phyloP scores from a whole-genome alignment of 2,113 vertebrate species.

The Centropus bengalensis region DNA sequence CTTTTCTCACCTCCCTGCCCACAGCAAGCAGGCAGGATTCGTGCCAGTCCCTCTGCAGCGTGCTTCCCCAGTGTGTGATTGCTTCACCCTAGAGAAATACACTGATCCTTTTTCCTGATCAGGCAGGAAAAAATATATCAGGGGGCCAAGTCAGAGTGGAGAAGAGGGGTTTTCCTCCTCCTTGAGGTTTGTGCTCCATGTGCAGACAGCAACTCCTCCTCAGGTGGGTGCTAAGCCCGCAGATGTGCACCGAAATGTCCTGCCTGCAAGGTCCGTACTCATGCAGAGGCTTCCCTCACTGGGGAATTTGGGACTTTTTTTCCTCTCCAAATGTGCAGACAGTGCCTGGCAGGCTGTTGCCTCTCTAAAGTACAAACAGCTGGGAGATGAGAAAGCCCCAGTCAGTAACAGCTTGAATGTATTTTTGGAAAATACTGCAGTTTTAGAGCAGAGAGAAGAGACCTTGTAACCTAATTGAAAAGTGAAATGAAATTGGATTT shows the following conservation, averaged over 20 bases:
- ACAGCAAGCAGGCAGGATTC: neutral
- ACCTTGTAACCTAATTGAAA: neutral
- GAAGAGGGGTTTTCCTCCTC: neutral
- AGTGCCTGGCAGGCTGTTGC: neutral
- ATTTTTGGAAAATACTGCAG: neutral
- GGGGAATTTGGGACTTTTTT: neutral
- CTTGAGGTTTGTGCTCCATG: neutral
- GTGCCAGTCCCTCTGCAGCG: neutral
- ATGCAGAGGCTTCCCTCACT: fast-evolving
- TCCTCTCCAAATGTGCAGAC: neutral
- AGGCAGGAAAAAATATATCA: neutral
- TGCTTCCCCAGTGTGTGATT: neutral
- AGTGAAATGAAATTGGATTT: neutral
- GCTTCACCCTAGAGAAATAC: neutral
- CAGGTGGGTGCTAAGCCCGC: neutral
- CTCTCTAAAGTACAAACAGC: neutral
- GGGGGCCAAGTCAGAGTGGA: fast-evolving
- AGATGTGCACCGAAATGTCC: neutral
- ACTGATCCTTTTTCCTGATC: neutral
- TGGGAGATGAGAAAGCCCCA: neutral
- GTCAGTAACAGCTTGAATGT: neutral
- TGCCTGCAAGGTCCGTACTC: neutral
- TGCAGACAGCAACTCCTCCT: neutral
- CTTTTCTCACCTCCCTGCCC: fast-evolving
- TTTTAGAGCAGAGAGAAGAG: neutral